These are phyloP conservation scores for Pontoporia blainvillei DNA, from an alignment of 2,113 vertebrate species.

Conservation along the genomic window DNA sequence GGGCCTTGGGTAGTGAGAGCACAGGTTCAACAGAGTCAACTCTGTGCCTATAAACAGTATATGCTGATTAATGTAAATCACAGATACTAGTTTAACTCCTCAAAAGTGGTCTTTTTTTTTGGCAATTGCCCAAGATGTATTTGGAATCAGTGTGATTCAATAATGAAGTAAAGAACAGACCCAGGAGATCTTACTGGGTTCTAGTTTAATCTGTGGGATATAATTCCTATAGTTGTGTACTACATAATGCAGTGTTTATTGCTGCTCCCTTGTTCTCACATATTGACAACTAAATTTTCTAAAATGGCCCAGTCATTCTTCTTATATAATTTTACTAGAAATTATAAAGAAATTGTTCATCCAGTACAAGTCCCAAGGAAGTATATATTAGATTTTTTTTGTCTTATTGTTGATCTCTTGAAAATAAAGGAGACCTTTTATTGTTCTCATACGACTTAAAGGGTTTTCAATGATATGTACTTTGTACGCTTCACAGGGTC, in stretches of 20 bases:
- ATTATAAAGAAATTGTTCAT: background rate
- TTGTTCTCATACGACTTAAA: background rate
- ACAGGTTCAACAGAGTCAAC: background rate
- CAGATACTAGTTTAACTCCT: background rate
- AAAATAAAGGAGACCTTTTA: background rate
- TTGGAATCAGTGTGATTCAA: background rate
- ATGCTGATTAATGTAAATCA: constrained; percentile 10
- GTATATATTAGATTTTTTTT: background rate
- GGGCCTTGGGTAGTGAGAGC: background rate
- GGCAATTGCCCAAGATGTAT: background rate
- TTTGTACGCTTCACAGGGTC: background rate
- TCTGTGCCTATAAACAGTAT: background rate
- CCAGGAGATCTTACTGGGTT: background rate
- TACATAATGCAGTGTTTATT: background rate
- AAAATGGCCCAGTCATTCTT: background rate
- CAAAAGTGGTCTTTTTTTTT: background rate
- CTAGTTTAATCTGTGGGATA: background rate
- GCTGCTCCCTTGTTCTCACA: background rate
- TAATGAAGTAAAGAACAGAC: background rate
- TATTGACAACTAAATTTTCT: background rate
- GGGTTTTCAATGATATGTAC: background rate
- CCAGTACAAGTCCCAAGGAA: background rate
- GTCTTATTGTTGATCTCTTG: background rate
- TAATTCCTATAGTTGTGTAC: background rate
- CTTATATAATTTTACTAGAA: background rate